A percentile compares a stretch with the other conserved stretches of the same genome.
Conservation (phyloP, 2,797 vertebrate genomes). For the Glyptemys insculpta region DNA sequence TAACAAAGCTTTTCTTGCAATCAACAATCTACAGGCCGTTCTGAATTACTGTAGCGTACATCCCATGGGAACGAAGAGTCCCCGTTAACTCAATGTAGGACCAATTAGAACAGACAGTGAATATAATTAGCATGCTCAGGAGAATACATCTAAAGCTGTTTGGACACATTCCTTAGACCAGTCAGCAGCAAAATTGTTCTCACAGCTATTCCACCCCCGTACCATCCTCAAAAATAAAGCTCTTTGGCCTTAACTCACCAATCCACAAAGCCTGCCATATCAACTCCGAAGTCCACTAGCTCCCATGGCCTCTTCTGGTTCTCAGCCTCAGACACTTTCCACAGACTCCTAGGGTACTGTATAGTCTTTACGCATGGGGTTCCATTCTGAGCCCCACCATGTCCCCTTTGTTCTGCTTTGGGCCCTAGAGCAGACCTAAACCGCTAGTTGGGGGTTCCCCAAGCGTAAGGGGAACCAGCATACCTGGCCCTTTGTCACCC, state of each 20-base stretch:
- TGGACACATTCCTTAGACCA: slow-evolving; percentile 69
- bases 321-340: not conserved
- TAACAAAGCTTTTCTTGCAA: slow-evolving; percentile 56
- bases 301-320: not conserved
- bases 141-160: slow-evolving; percentile 73
- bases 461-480: not conserved
- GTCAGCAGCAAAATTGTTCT: slow-evolving; percentile 66
- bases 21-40: slow-evolving; percentile 26
- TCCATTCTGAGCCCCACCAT: not conserved
- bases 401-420: not conserved
- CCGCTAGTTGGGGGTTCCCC: not conserved
- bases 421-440: not conserved
- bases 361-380: not conserved
- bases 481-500: not conserved
- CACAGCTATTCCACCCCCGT: slow-evolving; percentile 57
- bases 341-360: not conserved
- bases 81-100: slow-evolving; percentile 64
- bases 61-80: slow-evolving; percentile 70
- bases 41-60: slow-evolving; percentile 56
- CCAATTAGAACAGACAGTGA: slow-evolving; percentile 69
- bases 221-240: slow-evolving; percentile 38
- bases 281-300: not conserved
- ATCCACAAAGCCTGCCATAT: slow-evolving; percentile 30
- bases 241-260: slow-evolving; percentile 57
- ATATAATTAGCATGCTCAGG: slow-evolving; percentile 66